Base-by-base conservation (phyloP, 2,888 invertebrate genomes). In the Diachrysia chrysitis region DNA sequence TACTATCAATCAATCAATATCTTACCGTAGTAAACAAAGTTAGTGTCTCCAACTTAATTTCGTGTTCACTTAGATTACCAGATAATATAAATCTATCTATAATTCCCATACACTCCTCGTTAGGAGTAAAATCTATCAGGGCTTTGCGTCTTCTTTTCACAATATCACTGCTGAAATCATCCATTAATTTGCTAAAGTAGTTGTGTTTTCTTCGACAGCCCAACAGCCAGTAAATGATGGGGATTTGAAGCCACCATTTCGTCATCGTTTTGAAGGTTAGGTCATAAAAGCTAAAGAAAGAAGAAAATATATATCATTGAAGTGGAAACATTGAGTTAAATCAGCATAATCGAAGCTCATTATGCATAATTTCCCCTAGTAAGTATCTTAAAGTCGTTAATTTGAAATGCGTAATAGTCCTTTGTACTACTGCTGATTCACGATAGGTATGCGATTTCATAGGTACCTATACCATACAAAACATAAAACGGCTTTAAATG, bases 221-320 rank as follows among this genome's bases (percentile, higher is more conserved):
- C 0, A 83, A 63, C 6, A 91, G 14, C 87, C 90, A 90, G 72
- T 82, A 90, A 1, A 93, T 69, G 0, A 91, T 0, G 0, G 93
- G 93, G 55, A 93, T 85, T 48, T 92, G 92, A 0, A 92, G 83
- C 93, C 93, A 94, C 92, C 93, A 93, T 60, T 80, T 83, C 0
- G 91, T 90, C 88, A 93, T 93, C 66, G 87, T 90, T 16, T 78
- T 73, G 73, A 91, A 93, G 2, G 92, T 81, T 0, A 89, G 60
- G 2, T 80, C 79, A 73, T 94, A 93, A 5, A 92, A 64, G 1
- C 93, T 93, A 86, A 19, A 37, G 0, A 10, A 29, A 25, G 1
- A 58, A 4, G 16, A 42, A 21, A 16, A 16, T 14, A 10, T 10
- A 10, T 32, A 2, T 10, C 10, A 10, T 1, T 10, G 10, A 29